Evolutionary conservation across 2,113 vertebrate genomes (phyloP).

Genomic region (Centrocercus urophasianus): DNA sequence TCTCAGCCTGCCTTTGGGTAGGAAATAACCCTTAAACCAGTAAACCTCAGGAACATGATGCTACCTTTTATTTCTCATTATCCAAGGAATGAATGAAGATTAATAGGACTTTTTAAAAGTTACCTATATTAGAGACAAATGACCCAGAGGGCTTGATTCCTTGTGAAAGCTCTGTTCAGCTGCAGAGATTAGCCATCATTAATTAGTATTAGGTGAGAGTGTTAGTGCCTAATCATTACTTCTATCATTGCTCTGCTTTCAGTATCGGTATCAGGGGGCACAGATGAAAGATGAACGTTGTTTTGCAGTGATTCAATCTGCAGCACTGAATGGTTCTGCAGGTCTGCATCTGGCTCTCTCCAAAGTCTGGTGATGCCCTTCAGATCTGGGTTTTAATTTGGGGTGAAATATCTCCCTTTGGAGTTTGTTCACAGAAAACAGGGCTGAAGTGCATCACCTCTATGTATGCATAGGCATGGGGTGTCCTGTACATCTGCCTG

Average conservation of each 20-base stretch:
- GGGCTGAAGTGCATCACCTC: fast-evolving
- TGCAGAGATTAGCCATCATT: neutral
- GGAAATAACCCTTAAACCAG: neutral
- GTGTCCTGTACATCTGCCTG: neutral
- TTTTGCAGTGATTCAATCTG: neutral
- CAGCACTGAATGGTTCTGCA: too few relatives aligned
- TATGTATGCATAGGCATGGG: fast-evolving
- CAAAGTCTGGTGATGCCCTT: neutral
- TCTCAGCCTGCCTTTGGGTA: neutral
- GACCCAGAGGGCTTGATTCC: neutral
- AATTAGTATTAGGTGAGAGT: neutral
- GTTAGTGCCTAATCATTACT: neutral
- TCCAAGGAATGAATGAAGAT: neutral
- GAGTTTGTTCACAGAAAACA: neutral
- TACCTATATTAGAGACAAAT: neutral
- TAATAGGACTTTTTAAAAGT: neutral
- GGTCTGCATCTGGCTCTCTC: neutral
- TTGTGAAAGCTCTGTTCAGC: neutral
- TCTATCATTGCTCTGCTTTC: neutral
- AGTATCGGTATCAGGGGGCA: neutral
- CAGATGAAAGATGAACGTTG: neutral
- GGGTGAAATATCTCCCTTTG: neutral
- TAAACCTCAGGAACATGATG: neutral
- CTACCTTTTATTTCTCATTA: neutral
- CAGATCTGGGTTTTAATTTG: neutral